phyloP scores from a whole-genome alignment of 2,113 vertebrate species.

The Leucosticte australis region DNA sequence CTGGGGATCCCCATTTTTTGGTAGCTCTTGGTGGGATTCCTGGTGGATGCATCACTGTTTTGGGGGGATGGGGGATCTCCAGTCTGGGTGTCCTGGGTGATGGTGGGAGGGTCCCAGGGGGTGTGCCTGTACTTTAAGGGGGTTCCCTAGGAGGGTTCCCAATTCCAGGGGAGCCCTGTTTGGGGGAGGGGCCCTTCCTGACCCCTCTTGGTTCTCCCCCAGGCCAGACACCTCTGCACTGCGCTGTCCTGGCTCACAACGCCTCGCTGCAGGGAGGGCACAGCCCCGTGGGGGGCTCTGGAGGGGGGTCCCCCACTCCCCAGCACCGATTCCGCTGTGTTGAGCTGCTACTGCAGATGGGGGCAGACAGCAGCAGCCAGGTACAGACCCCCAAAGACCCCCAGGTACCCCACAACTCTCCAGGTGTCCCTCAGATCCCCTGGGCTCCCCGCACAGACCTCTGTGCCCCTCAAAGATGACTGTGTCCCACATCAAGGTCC shows the following conservation, averaged over 20 bases:
- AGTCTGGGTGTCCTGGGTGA: background rate
- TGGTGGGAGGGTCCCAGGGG: background rate
- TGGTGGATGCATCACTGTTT: background rate
- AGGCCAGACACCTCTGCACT: constrained; percentile 10
- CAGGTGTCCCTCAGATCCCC: background rate
- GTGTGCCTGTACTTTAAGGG: background rate
- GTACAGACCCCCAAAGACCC: background rate
- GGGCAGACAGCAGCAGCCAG: background rate
- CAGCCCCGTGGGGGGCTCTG: rapidly evolving
- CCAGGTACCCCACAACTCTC: background rate
- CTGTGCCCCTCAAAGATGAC: background rate
- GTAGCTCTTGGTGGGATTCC: background rate
- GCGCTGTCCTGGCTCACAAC: background rate
- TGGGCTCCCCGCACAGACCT: background rate
- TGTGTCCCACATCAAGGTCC: background rate
- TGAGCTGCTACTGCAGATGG: background rate
- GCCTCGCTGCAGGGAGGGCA: background rate
- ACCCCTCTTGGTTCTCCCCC: background rate
- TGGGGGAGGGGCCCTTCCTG: background rate
- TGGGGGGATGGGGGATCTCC: background rate
- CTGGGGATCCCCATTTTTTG: background rate
- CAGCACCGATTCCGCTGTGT: background rate
- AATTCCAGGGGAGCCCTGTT: rapidly evolving
- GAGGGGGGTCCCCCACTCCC: background rate
- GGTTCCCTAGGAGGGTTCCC: background rate